phyloP scores from a whole-genome alignment of 1,140 invertebrate genomes.

The Ptiloglossa arizonensis region DNA sequence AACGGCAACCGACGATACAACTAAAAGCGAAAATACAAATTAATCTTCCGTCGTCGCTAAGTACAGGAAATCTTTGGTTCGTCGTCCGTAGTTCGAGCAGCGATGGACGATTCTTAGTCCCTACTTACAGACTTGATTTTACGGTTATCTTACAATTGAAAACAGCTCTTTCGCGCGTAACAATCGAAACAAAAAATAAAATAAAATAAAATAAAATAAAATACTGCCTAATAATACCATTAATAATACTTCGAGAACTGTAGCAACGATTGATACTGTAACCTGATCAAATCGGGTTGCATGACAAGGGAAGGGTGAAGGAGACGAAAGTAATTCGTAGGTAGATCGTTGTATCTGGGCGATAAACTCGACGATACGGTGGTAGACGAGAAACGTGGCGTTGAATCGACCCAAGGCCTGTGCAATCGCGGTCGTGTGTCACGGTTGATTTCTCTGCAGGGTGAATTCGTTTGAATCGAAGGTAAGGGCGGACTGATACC shows the following conservation, averaged over 20 bases:
- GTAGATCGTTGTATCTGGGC: not conserved
- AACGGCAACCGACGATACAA: not conserved
- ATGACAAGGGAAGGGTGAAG: conserved; percentile 2
- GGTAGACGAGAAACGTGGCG: not conserved
- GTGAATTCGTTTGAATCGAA: not conserved
- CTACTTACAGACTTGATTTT: not conserved
- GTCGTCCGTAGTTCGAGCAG: not conserved
- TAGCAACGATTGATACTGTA: conserved; percentile 9
- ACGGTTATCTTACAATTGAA: not conserved
- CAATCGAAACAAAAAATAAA: not conserved
- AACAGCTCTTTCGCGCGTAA: too few species aligned
- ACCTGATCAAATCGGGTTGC: conserved; percentile 1
- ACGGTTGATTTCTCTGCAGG: not conserved
- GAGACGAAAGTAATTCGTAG: conserved; percentile 16
- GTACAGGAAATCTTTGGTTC: conserved; percentile 35
- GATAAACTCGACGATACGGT: not conserved
- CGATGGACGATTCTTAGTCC: not conserved
- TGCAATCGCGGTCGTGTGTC: conserved; percentile 55
- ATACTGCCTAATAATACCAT: not conserved
- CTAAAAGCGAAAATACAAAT: not conserved
- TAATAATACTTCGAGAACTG: conserved; percentile 25
- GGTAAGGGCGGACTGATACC: conserved; percentile 40
- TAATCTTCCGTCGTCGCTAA: not conserved
- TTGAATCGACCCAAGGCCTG: conserved; percentile 69
- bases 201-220: not conserved